These are phyloP conservation scores for Andrena trimmerana DNA, from an alignment of 2,888 invertebrate species.

Conservation along the genomic window DNA sequence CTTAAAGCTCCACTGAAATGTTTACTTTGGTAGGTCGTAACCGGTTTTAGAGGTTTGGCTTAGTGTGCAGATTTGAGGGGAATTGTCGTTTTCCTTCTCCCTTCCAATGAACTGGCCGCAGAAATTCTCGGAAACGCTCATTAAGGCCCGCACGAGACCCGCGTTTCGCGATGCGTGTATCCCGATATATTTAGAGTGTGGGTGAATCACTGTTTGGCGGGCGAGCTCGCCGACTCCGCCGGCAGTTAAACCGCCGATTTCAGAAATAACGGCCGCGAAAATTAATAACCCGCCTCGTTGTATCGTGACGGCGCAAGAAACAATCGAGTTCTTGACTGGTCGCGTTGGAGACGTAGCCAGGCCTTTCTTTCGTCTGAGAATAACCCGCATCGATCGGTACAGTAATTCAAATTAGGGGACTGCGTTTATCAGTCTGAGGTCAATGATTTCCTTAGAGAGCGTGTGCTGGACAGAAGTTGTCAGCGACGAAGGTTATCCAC, in stretches of 20 bases:
- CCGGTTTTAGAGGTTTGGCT: neutral
- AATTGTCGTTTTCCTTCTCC: conserved; percentile 38
- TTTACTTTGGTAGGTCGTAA: neutral
- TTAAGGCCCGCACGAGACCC: conserved; percentile 54
- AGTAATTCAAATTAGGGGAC: neutral
- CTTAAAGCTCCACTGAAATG: neutral
- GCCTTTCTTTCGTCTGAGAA: neutral
- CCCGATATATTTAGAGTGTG: conserved; percentile 82
- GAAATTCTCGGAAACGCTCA: conserved; percentile 56
- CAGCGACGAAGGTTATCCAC: too few species aligned
- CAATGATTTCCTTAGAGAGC: too few species aligned
- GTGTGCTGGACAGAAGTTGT: too few species aligned
- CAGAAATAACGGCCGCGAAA: conserved; percentile 81
- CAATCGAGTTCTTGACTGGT: neutral
- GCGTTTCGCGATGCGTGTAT: conserved; percentile 74
- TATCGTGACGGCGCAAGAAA: conserved; percentile 11
- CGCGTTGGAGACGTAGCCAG: neutral
- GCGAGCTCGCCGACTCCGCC: conserved; percentile 68
- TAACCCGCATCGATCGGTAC: neutral
- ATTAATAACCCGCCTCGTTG: conserved; percentile 79
- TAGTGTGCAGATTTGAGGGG: conserved; percentile 1
- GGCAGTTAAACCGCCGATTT: conserved; percentile 82
- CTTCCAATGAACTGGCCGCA: conserved; percentile 30
- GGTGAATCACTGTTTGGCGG: conserved; percentile 83
- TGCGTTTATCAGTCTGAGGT: too few species aligned